Conservation (phyloP, 2,888 invertebrate species). For the Diploptera punctata region DNA sequence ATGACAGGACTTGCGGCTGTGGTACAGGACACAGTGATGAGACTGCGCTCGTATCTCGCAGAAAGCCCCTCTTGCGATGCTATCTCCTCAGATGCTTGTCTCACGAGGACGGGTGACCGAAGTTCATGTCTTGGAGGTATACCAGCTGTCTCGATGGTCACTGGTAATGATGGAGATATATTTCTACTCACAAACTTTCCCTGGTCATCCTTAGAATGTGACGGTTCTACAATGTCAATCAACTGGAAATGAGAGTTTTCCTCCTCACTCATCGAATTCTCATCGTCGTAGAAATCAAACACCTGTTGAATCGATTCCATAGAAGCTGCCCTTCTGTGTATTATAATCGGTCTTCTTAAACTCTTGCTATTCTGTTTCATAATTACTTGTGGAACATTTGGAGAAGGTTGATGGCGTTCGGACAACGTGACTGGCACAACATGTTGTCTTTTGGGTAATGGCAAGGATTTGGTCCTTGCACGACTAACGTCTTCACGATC, state of each 20-base stretch:
- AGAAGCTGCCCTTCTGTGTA: not conserved
- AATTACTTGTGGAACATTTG: not conserved
- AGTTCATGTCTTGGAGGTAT: not conserved
- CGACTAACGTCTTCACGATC: not conserved
- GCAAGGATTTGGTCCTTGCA: conserved; percentile 2
- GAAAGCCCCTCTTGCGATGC: not conserved
- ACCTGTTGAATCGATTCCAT: conserved; percentile 23
- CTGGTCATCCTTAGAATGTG: no score
- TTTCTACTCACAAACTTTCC: not conserved
- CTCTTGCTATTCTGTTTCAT: not conserved
- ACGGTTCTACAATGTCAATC: conserved; percentile 1
- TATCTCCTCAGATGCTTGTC: not conserved
- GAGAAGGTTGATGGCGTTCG: not conserved
- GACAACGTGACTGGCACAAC: not conserved
- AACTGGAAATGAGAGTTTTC: not conserved
- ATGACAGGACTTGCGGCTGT: not conserved
- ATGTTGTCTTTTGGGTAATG: conserved; percentile 2
- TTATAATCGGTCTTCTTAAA: not conserved
- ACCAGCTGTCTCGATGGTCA: not conserved
- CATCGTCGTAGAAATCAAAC: conserved; percentile 14
- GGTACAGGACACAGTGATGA: not conserved
- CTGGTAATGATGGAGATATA: conserved; percentile 21
- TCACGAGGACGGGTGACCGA: not conserved
- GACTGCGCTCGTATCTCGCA: not conserved
- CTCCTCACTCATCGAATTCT: not conserved